Base-by-base conservation (phyloP, 2,113 vertebrate genomes). In the Spea bombifrons region DNA sequence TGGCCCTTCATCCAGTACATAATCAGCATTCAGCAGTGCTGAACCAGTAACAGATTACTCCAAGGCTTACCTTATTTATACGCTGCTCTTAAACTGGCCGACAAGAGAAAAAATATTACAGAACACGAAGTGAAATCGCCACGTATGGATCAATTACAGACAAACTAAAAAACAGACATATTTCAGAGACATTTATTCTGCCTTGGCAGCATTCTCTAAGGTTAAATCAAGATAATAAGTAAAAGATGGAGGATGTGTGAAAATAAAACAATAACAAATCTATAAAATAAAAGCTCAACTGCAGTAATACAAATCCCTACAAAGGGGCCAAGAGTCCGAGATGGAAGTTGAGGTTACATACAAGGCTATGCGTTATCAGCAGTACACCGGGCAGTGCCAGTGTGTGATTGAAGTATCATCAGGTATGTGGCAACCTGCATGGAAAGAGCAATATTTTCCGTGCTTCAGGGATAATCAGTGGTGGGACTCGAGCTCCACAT, bases 91-190 rank as follows among this genome's bases (percentile, higher is more conserved):
- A 78, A 50, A 78, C 13, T 45, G 47, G 67, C 46, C 45, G 30
- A 64, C 16, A 46, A 53, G 45, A 63, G 65, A 59, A 50, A 70
- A 55, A 7, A 5, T 12, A n/a, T 30, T 47, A 71, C 30, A 63
- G 80, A 66, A 66, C 3, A 43, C 16, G 16, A 13, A 0, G 47
- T 9, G 8, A 46, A 76, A 5, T 53, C 71, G 0, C 47, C 74
- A 55, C 45, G 2, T 17, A 44, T 80, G 10, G 73, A 81, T 2
- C 52, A 59, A n/a, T 88, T 85, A 83, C 55, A 76, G 63, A 73
- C n/a, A 75, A 5, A 81, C 0, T 81, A 64, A 81, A n/a, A 30
- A 75, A 17, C 30, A 59, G 43, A 48, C 63, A 49, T 78, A 49
- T 12, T 7, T 3, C 57, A 71, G 8, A 78, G 8, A 48, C 6